Conservation (phyloP, 2,797 vertebrate species). For the Gila robusta region DNA sequence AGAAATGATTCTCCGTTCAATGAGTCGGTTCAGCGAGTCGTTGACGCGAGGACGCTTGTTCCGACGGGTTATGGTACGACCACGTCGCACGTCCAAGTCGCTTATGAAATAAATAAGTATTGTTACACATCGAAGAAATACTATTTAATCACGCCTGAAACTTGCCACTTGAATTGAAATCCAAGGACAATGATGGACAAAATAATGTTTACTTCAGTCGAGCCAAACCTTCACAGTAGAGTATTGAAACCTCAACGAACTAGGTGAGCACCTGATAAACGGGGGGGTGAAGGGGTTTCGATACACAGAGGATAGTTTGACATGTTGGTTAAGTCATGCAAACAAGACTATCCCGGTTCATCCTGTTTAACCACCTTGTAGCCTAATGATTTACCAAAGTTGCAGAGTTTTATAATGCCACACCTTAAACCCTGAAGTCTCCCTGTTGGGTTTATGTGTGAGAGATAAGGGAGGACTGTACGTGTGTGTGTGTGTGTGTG, state of each 20-base stretch:
- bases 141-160: neutral
- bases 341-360: slow-evolving; percentile 2
- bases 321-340: slow-evolving; percentile 19
- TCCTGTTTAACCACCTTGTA: slow-evolving; percentile 30
- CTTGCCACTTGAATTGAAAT: neutral
- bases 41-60: neutral
- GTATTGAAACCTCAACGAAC: neutral
- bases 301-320: neutral
- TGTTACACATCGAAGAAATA: neutral
- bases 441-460: neutral
- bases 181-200: neutral
- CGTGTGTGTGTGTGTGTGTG: too few relatives aligned
- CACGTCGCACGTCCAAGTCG: neutral
- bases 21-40: neutral
- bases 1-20: neutral
- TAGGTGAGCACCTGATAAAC: slow-evolving; percentile 33
- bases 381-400: slow-evolving; percentile 14
- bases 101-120: neutral
- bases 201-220: neutral
- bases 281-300: neutral
- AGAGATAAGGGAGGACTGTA: neutral
- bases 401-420: neutral
- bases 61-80: neutral
- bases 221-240: neutral
- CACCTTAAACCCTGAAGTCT: neutral